Conservation (phyloP, 2,888 invertebrate species). For the Erebia aethiops region DNA sequence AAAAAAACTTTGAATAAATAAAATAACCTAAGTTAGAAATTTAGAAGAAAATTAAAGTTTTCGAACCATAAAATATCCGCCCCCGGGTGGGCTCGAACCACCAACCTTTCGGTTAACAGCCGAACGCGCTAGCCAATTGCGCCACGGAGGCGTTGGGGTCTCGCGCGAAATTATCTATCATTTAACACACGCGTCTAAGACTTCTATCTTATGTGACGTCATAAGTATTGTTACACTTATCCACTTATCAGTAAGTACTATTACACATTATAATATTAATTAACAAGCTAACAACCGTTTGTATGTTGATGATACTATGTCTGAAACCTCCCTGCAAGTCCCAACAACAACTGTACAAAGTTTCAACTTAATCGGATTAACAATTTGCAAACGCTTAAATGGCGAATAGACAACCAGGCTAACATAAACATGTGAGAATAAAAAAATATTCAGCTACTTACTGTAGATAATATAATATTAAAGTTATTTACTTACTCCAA, state of each 20-base stretch:
- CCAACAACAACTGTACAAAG: not conserved
- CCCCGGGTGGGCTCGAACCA: slow-evolving; percentile 99
- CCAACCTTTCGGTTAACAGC: slow-evolving; percentile 99
- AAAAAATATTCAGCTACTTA: too few species aligned
- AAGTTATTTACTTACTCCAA: too few species aligned
- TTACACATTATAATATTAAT: too few species aligned
- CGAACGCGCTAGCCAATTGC: slow-evolving; percentile 99
- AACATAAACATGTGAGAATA: too few species aligned
- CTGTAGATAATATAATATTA: too few species aligned
- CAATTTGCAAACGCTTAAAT: not conserved
- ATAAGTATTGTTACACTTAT: not conserved
- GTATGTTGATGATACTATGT: not conserved
- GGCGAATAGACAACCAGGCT: too few species aligned
- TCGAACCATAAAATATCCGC: slow-evolving; percentile 68
- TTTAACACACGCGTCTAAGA: not conserved
- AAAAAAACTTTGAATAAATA: too few species aligned
- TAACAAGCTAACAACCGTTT: not conserved
- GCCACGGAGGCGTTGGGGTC: slow-evolving; percentile 88
- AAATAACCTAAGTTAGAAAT: too few species aligned
- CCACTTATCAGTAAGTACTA: not conserved
- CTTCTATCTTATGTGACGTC: slow-evolving; percentile 6
- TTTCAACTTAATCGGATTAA: not conserved
- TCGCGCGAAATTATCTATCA: not conserved
- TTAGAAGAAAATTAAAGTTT: too few species aligned
- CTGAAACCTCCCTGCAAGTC: too few species aligned